Conservation (phyloP, 2,888 invertebrate genomes). For the Lycaena phlaeas region DNA sequence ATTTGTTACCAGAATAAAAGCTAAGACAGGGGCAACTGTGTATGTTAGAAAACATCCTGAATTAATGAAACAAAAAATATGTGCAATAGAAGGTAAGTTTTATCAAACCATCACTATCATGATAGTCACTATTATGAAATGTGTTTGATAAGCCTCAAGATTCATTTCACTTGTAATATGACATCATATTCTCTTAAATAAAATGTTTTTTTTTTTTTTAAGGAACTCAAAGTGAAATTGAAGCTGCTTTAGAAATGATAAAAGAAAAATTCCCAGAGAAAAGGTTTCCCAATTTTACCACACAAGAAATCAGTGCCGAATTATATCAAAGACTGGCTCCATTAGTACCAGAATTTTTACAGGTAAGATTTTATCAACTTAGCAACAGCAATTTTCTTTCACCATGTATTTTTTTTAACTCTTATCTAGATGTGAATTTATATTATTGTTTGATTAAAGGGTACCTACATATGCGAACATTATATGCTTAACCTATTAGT, state of each 20-base stretch:
- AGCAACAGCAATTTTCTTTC: no score
- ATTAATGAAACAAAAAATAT: constrained; percentile 83
- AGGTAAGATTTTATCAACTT: constrained; percentile 45
- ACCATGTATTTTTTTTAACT: no score
- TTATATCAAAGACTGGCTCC: constrained; percentile 63
- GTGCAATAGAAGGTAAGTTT: constrained; percentile 83
- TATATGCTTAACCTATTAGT: constrained; percentile 30
- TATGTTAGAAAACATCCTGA: constrained; percentile 84
- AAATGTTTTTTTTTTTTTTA: constrained; percentile 11
- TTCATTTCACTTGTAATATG: no score
- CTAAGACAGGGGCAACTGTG: constrained; percentile 84
- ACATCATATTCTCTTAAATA: no score
- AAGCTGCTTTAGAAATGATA: constrained; percentile 87
- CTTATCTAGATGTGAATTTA: no score
- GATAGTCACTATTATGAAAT: background rate
- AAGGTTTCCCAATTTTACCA: constrained; percentile 84
- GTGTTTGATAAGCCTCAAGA: background rate
- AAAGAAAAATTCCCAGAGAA: constrained; percentile 87
- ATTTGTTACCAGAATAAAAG: constrained; percentile 86
- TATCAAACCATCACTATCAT: no score
- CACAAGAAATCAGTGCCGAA: constrained; percentile 73
- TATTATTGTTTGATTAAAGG: no score
- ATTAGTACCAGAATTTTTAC: constrained; percentile 70
- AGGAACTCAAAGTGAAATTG: constrained; percentile 85
- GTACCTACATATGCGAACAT: constrained; percentile 6